These are phyloP conservation scores for Atractosteus spatula DNA, from an alignment of 2,113 vertebrate species.

Conservation along the genomic window DNA sequence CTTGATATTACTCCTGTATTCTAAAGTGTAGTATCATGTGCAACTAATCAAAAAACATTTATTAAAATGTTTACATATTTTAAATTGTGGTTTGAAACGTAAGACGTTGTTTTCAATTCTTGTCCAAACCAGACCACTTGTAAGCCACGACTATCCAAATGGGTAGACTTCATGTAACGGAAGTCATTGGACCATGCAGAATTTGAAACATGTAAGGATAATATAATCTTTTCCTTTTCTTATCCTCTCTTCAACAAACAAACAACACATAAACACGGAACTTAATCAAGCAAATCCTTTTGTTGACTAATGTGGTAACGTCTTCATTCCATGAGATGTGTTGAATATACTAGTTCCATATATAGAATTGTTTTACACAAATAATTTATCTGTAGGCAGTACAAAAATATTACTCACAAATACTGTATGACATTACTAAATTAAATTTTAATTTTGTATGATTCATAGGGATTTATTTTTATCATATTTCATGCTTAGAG, in stretches of 20 bases:
- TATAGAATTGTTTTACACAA: constrained; percentile 30
- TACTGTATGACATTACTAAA: constrained; percentile 16
- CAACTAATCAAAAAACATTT: not conserved
- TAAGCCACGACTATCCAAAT: constrained; percentile 29
- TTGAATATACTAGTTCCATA: constrained; percentile 40
- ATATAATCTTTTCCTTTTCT: constrained; percentile 26
- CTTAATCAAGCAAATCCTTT: constrained; percentile 5
- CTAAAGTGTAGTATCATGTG: not conserved
- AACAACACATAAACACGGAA: no score
- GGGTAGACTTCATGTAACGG: constrained; percentile 25
- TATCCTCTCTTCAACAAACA: no score
- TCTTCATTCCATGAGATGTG: constrained; percentile 40
- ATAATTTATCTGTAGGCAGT: constrained; percentile 36
- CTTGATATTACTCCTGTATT: not conserved
- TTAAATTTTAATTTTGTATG: constrained; percentile 21
- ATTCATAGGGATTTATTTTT: constrained; percentile 19
- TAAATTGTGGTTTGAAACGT: constrained; percentile 9
- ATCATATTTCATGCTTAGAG: constrained; percentile 2
- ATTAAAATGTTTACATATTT: constrained; percentile 1
- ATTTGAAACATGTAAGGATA: constrained; percentile 48
- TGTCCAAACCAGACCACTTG: not conserved
- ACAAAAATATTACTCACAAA: constrained; percentile 30
- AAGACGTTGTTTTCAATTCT: constrained; percentile 11
- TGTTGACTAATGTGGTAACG: constrained; percentile 28
- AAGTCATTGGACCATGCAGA: constrained; percentile 46